phyloP scores from a whole-genome alignment of 1,140 invertebrate species.

The Neodiprion fabricii region DNA sequence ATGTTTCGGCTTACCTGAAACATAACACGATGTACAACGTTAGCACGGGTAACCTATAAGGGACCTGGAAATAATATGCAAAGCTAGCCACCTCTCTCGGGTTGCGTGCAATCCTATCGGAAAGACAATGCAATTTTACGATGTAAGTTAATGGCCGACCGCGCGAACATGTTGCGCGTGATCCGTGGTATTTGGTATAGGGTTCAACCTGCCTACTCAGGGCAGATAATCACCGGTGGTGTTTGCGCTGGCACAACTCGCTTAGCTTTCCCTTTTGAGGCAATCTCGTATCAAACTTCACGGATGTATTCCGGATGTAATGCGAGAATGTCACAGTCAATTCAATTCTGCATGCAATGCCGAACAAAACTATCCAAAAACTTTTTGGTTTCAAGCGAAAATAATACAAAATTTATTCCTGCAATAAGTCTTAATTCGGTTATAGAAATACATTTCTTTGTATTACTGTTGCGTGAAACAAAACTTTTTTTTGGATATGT shows the following conservation, averaged over 20 bases:
- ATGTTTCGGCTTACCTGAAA: conserved; percentile 26
- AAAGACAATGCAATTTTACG: conserved; percentile 52
- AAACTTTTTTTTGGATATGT: no score
- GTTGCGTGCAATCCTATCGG: conserved; percentile 35
- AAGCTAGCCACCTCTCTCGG: conserved; percentile 26
- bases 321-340: no score
- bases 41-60: conserved; percentile 23
- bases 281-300: conserved; percentile 24
- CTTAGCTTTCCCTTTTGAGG: conserved; percentile 55
- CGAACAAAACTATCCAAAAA: no score
- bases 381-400: no score
- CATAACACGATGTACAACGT: conserved; percentile 11
- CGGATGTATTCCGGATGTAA: neutral
- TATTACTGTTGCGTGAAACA: no score
- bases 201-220: neutral
- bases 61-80: conserved; percentile 41
- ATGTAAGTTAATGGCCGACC: conserved; percentile 42
- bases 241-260: conserved; percentile 25
- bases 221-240: conserved; percentile 52
- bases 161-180: conserved; percentile 40
- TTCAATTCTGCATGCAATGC: no score
- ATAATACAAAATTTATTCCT: no score
- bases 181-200: conserved; percentile 62
- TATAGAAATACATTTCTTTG: no score
- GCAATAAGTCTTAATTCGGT: no score